Base-by-base conservation (phyloP, 23 tunicate genomes). In the Halocynthia aurantium region DNA sequence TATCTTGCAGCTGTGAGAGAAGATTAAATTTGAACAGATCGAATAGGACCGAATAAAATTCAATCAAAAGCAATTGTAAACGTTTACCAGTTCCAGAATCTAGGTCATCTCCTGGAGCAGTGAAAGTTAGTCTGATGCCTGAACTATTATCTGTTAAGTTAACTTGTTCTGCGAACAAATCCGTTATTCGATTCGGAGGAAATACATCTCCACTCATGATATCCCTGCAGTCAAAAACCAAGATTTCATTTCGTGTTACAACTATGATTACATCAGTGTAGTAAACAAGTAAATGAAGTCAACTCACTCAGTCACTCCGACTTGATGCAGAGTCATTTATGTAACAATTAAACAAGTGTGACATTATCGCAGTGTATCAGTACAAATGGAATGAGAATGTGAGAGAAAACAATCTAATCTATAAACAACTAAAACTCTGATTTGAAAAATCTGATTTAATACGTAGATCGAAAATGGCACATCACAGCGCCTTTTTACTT, bases 31-130 rank as follows among this genome's bases (percentile, higher is more conserved):
- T 31, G 44, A 31, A 31, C 44, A 31, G 44, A 31, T 4, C 44
- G 44, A 31, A 31, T 31, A 31, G 44, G 4, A 31, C 1, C 44
- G 44, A 31, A 31, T 31, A 4, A 31, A 31, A 31, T 31, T 31
- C 44, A 31, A 31, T 31, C 44, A 31, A 31, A n/a, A n/a, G n/a
- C n/a, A n/a, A n/a, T 31, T 31, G 44, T 31, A 31, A 31, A 31
- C 44, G 44, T 68, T 75, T 60, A 87, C 93, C 93, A 7, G 67
- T 81, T 50, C 85, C 93, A 51, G 18, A 62, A 71, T 87, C 93
- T 31, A 40, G 81, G 57, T 87, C 86, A 56, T 69, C 57, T n/a
- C 93, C 93, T 7, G 93, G 93, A 62, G 93, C 86, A 52, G 93
- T 81, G 71, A 87, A 87, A 8, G 44, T 54, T 22, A 87, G n/a